Evolutionary conservation across 2,113 vertebrate genomes (phyloP), one percentile per base, ranked within the genome.

Genomic region (Pollimyrus isidori): DNA sequence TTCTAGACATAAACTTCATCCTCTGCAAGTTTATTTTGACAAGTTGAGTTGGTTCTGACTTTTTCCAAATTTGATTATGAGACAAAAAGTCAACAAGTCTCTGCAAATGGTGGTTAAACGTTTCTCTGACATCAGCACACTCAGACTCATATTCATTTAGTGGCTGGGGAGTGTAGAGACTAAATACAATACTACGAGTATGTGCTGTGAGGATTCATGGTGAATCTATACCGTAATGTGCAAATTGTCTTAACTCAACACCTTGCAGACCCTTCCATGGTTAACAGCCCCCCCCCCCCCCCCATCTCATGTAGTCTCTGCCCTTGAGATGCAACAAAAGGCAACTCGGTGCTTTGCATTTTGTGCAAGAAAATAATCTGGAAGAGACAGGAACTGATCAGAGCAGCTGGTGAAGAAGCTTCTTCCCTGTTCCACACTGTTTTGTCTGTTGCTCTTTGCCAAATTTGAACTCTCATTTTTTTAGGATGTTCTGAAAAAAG

Each of bases 141-240:
- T 52, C 30, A 49, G 85, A 46, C 48, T 85, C 10, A 69, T 69
- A 62, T 80, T 49, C 48, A 23, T 50, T 53, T 80, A 80, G 65
- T 39, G 48, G 48, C 11, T 9, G 85, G n/a, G 39, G 19, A 46
- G 10, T 30, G 23, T 30, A 1, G 19, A 50, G 7, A 42, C 69
- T 45, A 49, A n/a, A 89, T 35, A 83, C 83, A 76, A 26, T 26
- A 30, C 39, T 58, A 58, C 15, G 10, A 49, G 83, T 49, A 53
- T 53, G 80, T 90, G 53, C 83, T 48, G 65, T 89, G 50, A 46
- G 65, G 82, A 86, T 91, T 87, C 89, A 88, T 92, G 87, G n/a
- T 89, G 91, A 48, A 91, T 90, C 26, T 86, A 90, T 45, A 46
- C 80, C 42, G 80, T 89, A 46, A 86, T 49, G 87, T 89, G 82